phyloP scores from a whole-genome alignment of 2,888 invertebrate species.

The Meiosimyza decipiens region DNA sequence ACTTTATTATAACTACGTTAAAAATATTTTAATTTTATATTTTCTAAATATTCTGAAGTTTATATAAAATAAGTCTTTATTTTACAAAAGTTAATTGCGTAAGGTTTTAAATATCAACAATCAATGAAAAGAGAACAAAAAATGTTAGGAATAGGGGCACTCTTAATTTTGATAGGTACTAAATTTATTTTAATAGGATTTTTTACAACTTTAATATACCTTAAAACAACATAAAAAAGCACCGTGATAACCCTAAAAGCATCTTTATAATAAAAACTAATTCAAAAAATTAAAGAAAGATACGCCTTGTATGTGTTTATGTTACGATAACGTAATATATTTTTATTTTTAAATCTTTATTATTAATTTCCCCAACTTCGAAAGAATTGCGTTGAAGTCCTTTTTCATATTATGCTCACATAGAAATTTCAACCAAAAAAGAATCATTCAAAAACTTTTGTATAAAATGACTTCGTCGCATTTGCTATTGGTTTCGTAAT shows the following conservation, averaged over 20 bases:
- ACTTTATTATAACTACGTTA: not conserved
- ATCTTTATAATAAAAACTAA: conserved; percentile 27
- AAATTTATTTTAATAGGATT: not conserved
- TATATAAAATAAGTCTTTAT: no score
- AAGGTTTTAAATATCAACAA: no score
- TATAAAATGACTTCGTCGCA: conserved; percentile 27
- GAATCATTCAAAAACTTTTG: conserved; percentile 22
- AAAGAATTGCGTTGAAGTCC: conserved; percentile 10
- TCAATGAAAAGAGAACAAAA: no score
- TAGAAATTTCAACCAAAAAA: conserved; percentile 14
- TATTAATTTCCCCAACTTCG: not conserved
- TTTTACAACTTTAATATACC: not conserved
- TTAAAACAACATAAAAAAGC: conserved; percentile 15
- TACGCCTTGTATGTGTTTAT: conserved; percentile 27
- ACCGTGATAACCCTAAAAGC: conserved; percentile 30
- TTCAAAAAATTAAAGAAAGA: conserved; percentile 17
- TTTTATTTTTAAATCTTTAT: conserved; percentile 7
- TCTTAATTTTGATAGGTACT: conserved; percentile 21
- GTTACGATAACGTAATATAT: conserved; percentile 18
- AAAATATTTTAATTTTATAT: not conserved
- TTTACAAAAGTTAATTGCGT: no score
- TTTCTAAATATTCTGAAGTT: no score
- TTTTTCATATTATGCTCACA: conserved; percentile 16
- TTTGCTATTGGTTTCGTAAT: conserved; percentile 18
- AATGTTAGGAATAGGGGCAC: conserved; percentile 4